Percentiles rank a stretch among this genome's conserved stretches.
These are phyloP conservation scores for Syngnathus floridae DNA, from an alignment of 2,113 vertebrate species.

Conservation along the genomic window DNA sequence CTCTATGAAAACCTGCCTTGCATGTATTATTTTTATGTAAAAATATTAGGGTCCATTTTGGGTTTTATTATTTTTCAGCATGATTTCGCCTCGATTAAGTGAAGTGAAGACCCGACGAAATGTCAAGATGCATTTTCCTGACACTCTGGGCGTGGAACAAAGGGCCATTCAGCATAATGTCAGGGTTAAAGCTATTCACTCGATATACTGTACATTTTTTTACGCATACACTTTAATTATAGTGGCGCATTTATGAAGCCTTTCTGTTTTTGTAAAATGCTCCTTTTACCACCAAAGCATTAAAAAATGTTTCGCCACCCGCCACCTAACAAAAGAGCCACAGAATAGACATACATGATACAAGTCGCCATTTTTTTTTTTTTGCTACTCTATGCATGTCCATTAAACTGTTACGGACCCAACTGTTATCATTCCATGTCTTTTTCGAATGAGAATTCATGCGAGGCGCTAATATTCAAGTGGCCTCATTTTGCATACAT, in stretches of 20 bases:
- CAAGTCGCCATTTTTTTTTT: not conserved
- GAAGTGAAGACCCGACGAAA: not conserved
- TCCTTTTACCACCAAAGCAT: not conserved
- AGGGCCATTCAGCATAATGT: not conserved
- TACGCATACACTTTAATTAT: constrained; percentile 4
- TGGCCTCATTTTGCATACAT: constrained; percentile 69
- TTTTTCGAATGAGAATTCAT: constrained; percentile 16
- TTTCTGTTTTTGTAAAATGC: not conserved
- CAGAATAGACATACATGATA: not conserved
- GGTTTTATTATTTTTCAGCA: not conserved
- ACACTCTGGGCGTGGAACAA: not conserved
- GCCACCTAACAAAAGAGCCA: not conserved
- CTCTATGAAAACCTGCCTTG: too few relatives aligned
- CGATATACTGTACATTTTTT: constrained; percentile 7
- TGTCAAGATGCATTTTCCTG: constrained; percentile 7
- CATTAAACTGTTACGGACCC: constrained; percentile 21
- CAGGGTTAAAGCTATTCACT: not conserved
- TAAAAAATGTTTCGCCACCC: not conserved
- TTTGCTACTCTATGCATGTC: constrained; percentile 3
- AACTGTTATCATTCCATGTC: constrained; percentile 27
- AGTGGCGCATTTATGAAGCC: not conserved
- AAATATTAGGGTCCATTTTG: not conserved
- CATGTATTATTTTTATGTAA: not conserved
- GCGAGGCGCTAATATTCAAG: constrained; percentile 47
- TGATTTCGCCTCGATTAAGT: not conserved